phyloP scores from a whole-genome alignment of 1,140 invertebrate species.

The Thereuonema tuberculata region DNA sequence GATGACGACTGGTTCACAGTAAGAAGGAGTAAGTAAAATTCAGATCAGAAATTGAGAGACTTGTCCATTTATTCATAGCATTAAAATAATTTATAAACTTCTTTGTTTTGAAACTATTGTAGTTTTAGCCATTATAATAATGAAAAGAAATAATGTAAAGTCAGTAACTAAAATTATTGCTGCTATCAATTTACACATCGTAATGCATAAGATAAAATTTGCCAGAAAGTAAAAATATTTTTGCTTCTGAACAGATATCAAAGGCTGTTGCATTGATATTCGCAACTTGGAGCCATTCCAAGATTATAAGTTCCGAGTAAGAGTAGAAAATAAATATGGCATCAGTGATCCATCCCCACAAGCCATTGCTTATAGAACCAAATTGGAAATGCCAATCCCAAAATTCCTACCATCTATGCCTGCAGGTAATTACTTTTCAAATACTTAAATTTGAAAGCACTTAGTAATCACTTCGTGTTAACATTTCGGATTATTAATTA shows the following conservation, averaged over 20 bases:
- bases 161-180: too few relatives aligned
- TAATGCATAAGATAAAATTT: neutral
- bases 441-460: neutral
- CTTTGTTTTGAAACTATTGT: too few relatives aligned
- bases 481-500: too few relatives aligned
- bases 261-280: conserved; percentile 71
- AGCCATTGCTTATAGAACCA: conserved; percentile 60
- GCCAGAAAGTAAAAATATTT: neutral
- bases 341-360: conserved; percentile 88
- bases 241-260: conserved; percentile 39
- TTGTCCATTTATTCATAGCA: conserved; percentile 11
- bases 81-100: neutral
- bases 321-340: conserved; percentile 94
- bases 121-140: too few relatives aligned
- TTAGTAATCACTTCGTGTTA: too few relatives aligned
- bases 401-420: conserved; percentile 63
- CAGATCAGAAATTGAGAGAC: too few relatives aligned
- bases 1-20: conserved; percentile 77
- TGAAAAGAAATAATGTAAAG: too few relatives aligned
- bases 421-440: conserved; percentile 39
- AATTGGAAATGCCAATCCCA: conserved; percentile 60
- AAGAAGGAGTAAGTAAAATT: conserved; percentile 41
- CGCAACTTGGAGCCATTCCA: conserved; percentile 64
- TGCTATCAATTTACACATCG: conserved; percentile 9
- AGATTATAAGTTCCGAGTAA: conserved; percentile 80